Conservation (phyloP, 1,140 invertebrate genomes). For the Antheraea pernyi region DNA sequence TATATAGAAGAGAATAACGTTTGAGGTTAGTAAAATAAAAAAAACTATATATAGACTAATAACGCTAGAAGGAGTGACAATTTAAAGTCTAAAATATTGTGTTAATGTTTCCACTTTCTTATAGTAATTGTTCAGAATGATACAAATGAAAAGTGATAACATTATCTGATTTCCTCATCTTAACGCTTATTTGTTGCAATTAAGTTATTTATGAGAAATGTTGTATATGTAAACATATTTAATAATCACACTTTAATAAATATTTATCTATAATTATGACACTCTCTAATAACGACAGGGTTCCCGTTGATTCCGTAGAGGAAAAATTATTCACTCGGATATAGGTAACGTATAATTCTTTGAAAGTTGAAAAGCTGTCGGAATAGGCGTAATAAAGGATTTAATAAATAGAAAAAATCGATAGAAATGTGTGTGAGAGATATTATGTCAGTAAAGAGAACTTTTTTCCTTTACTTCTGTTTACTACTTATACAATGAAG, state of each 20-base stretch:
- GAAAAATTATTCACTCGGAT: background rate
- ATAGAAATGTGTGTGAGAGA: too few species aligned
- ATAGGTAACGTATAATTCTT: background rate
- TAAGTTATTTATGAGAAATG: background rate
- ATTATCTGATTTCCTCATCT: background rate
- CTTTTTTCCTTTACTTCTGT: too few species aligned
- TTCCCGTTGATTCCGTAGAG: background rate
- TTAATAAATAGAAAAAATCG: background rate
- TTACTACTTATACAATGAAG: too few species aligned
- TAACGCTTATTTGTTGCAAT: background rate
- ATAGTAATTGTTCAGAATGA: too few species aligned
- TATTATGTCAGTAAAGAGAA: too few species aligned
- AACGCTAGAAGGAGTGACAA: too few species aligned
- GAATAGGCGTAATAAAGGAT: background rate
- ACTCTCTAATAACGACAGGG: background rate
- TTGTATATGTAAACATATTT: background rate
- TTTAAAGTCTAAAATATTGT: too few species aligned
- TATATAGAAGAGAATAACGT: too few species aligned
- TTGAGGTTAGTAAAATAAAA: too few species aligned
- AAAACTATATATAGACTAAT: too few species aligned
- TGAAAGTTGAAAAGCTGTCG: background rate
- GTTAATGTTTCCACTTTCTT: too few species aligned
- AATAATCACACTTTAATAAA: background rate
- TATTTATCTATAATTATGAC: constrained; percentile 2
- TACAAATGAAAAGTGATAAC: too few species aligned